phyloP scores from a whole-genome alignment of 2,888 invertebrate genomes.

The Hyles lineata region DNA sequence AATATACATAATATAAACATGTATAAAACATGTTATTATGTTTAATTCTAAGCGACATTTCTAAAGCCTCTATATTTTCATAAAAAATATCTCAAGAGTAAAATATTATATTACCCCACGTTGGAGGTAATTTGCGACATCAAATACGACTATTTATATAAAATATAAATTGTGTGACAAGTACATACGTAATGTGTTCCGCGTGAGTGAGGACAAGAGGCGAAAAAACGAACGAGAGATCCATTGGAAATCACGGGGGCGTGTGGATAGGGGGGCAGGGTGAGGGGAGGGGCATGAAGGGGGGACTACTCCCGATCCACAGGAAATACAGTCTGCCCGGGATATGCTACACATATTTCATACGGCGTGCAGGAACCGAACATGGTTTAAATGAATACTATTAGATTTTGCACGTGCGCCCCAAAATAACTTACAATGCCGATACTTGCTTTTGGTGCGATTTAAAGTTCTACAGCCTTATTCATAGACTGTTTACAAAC shows the following conservation, averaged over 20 bases:
- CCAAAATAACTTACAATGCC: background rate
- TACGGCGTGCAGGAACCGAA: slow-evolving; percentile 37
- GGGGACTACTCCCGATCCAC: slow-evolving; percentile 36
- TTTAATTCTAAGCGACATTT: too few relatives aligned
- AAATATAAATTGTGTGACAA: slow-evolving; percentile 46
- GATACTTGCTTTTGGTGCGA: background rate
- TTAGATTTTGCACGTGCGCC: slow-evolving; percentile 26
- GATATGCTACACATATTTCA: slow-evolving; percentile 59
- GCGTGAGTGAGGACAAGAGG: slow-evolving; percentile 65
- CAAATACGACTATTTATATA: background rate
- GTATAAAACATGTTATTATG: too few relatives aligned
- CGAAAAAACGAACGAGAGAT: slow-evolving; percentile 59
- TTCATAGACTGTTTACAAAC: too few relatives aligned
- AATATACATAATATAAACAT: too few relatives aligned
- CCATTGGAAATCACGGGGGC: slow-evolving; percentile 65
- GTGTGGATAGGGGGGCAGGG: slow-evolving; percentile 33
- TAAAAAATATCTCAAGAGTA: too few relatives aligned
- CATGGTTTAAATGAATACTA: slow-evolving; percentile 34
- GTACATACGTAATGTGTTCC: slow-evolving; percentile 62
- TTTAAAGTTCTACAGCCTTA: too few relatives aligned
- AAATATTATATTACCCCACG: background rate
- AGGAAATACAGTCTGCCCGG: slow-evolving; percentile 62
- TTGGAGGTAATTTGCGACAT: background rate
- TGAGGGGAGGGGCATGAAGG: slow-evolving; percentile 46
- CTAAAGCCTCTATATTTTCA: too few relatives aligned